Evolutionary conservation across 2,888 invertebrate species (phyloP).

Genomic region (Meteorus cinctellus): DNA sequence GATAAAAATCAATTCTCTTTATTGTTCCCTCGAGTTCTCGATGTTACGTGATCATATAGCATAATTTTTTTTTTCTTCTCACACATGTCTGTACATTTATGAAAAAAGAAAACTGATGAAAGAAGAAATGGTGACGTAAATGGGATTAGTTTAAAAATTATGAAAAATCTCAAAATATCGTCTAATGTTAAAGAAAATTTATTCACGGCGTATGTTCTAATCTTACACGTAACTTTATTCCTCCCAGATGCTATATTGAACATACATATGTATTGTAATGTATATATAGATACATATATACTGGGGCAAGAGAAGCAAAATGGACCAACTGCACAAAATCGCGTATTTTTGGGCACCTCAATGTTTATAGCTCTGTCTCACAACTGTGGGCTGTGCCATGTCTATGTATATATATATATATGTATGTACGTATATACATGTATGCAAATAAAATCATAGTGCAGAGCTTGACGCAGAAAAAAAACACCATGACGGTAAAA

Average conservation of each 20-base stretch:
- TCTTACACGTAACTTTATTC: constrained; percentile 7
- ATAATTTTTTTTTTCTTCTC: neutral
- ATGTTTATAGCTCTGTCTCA: neutral
- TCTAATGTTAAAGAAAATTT: neutral
- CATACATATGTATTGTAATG: neutral
- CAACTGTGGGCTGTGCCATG: neutral
- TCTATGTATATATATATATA: neutral
- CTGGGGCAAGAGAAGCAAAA: neutral
- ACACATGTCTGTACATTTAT: neutral
- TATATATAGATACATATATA: constrained; percentile 12
- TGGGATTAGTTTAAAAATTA: neutral
- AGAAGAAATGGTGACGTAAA: neutral
- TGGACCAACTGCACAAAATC: constrained; percentile 5
- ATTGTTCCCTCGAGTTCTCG: constrained; percentile 10
- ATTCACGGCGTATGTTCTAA: constrained; percentile 4
- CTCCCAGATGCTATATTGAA: neutral
- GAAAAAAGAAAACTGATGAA: neutral
- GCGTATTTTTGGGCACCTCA: constrained; percentile 8
- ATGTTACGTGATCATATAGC: constrained; percentile 26
- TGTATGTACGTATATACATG: neutral
- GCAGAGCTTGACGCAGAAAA: neutral
- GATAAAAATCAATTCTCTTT: constrained; percentile 22
- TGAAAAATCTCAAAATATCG: neutral
- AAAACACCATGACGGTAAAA: neutral
- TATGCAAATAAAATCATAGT: neutral